Percentiles rank a stretch among this genome's conserved stretches.
phyloP scores from a whole-genome alignment of 1,140 invertebrate genomes.

The Aphaenogaster floridana region DNA sequence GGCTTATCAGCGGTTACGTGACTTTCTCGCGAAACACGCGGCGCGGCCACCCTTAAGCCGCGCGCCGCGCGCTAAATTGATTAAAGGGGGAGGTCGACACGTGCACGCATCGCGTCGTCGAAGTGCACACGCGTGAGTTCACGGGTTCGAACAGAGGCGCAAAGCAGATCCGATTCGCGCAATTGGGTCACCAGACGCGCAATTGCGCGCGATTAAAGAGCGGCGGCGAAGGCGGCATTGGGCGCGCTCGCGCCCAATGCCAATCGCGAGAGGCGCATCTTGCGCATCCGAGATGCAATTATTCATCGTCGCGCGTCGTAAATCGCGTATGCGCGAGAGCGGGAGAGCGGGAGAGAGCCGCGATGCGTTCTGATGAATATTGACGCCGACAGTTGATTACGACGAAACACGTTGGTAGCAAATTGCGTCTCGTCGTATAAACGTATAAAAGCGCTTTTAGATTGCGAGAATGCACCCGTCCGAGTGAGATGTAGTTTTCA shows the following conservation, averaged over 20 bases:
- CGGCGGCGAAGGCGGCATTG: not conserved
- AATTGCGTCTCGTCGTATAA: slow-evolving; percentile 20
- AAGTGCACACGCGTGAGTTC: slow-evolving; percentile 52
- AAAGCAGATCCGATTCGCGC: slow-evolving; percentile 21
- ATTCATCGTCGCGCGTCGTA: slow-evolving; percentile 34
- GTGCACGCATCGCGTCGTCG: slow-evolving; percentile 1
- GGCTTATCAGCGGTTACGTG: slow-evolving; percentile 59
- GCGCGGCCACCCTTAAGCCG: not conserved
- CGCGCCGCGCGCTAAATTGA: slow-evolving; percentile 42
- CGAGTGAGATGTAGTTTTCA: not conserved
- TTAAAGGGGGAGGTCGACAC: slow-evolving; percentile 36
- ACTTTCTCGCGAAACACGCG: slow-evolving; percentile 31
- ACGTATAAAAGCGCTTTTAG: slow-evolving; percentile 2
- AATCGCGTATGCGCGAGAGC: not conserved
- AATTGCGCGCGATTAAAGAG: slow-evolving; percentile 39
- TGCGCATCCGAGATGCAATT: slow-evolving; percentile 36
- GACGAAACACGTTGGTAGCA: slow-evolving; percentile 32
- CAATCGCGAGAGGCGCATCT: slow-evolving; percentile 17
- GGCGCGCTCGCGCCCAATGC: not conserved
- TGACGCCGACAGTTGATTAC: slow-evolving; percentile 26
- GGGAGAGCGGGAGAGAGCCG: not conserved
- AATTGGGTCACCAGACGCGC: slow-evolving; percentile 56
- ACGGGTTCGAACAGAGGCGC: slow-evolving; percentile 49
- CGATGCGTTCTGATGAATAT: slow-evolving; percentile 28
- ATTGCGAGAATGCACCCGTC: not conserved